phyloP scores from a whole-genome alignment of 1,140 invertebrate species.

The Wiebesia pumilae region DNA sequence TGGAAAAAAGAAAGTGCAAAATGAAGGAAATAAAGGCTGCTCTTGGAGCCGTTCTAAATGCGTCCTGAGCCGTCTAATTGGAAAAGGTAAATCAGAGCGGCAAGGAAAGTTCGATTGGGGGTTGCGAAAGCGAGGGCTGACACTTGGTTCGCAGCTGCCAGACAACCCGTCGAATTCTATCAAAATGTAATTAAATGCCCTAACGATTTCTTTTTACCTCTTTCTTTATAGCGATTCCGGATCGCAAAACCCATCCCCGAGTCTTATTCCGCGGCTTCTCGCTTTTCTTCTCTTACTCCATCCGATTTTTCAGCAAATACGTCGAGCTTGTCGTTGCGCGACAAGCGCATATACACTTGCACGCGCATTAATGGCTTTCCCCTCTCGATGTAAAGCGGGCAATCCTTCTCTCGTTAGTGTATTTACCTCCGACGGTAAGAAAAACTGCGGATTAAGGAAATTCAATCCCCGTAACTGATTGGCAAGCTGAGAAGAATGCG shows the following conservation, averaged over 20 bases:
- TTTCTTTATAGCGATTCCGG: not conserved
- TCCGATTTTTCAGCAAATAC: not conserved
- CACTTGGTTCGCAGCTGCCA: not conserved
- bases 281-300: not conserved
- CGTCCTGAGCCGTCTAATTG: slow-evolving; percentile 24
- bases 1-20: slow-evolving; percentile 2
- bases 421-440: too few relatives aligned
- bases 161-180: not conserved
- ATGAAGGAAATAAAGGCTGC: slow-evolving; percentile 11
- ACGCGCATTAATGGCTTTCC: not conserved
- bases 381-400: too few relatives aligned
- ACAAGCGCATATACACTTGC: not conserved
- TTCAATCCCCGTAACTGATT: too few relatives aligned
- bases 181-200: slow-evolving; percentile 42
- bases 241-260: not conserved
- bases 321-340: not conserved
- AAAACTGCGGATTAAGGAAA: too few relatives aligned
- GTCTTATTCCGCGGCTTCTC: not conserved
- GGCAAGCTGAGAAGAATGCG: too few relatives aligned
- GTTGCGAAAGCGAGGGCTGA: slow-evolving; percentile 7
- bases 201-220: too few relatives aligned
- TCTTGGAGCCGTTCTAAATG: not conserved
- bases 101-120: slow-evolving; percentile 25
- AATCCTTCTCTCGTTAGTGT: too few relatives aligned
- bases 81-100: slow-evolving; percentile 45